Base-by-base conservation (phyloP, 2,888 invertebrate species). In the Antitype chi region DNA sequence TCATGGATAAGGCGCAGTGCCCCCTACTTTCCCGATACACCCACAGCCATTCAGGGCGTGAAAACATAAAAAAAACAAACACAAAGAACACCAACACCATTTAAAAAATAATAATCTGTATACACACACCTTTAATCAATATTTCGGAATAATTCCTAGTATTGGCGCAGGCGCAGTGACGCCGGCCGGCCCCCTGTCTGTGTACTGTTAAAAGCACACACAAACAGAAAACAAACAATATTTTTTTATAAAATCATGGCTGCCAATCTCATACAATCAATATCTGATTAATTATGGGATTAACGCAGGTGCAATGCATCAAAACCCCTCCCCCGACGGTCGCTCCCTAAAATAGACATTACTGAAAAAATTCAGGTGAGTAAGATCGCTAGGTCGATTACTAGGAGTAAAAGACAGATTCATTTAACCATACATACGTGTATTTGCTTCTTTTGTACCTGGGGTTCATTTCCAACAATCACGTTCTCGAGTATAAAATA, bases 131-230 rank as follows among this genome's bases (percentile, higher is more conserved):
- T n/a, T 17, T 25, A 8, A 47, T 47, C n/a, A 68, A 57, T 49
- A 68, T n/a, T 20, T 38, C 67, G 7, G 17, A 52, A 13, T 6
- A 25, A 59, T 59, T 76, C 38, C 23, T 68, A n/a, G 25, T 63
- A 68, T 13, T 68, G 25, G 32, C 43, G 67, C 78, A 68, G 9
- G 25, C 55, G 78, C 55, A 49, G 11, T 67, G 55, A 8, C 1
- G 13, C 7, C 17, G 8, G 1, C 4, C 20, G 8, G 1, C 4
- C 20, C 7, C 20, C 15, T 7, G 47, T 57, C 9, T 57, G 47
- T 32, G 47, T 70, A 47, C n/a, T 28, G 25, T 52, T 72, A 66
- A 28, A 68, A 68, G 43, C 15, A 17, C 23, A 32, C 49, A 38
- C 13, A 13, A 63, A 49, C 1, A 63, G 11, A 62, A 62, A 32